Evolutionary conservation across 2,113 vertebrate genomes (phyloP), one percentile per base, ranked within the genome.

Genomic region (Brienomyrus brachyistius): DNA sequence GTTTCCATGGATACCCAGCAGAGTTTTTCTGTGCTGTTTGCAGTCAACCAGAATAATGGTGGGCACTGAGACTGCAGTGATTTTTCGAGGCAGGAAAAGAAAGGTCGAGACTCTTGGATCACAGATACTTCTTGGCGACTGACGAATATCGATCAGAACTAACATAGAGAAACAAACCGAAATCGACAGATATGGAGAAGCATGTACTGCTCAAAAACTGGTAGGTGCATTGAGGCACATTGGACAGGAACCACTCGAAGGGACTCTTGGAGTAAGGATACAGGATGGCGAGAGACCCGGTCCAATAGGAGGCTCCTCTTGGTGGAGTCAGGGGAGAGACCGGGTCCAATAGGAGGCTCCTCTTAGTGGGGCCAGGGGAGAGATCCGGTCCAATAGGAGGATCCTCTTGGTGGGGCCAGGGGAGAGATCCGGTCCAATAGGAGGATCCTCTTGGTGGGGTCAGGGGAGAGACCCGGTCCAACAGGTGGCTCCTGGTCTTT

Each of bases 401-500:
- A 43, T 47, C 80, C 62, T 43, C 74, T 43, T 17, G 40, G 40
- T 43, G 27, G 45, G 17, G 10, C 6, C 21, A 31, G 62, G 13
- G 48, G 3, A 23, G 8, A 31, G 43, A 83, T 21, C 35, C 17
- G 70, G 23, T 23, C 66, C n/a, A 51, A 2, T 8, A 21, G 70
- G 21, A 54, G 51, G 3, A 43, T 23, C 80, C 62, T 21, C 74
- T 43, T 17, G 40, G 40, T 83, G 35, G 9, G 4, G 19, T n/a
- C 19, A 27, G n/a, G 86, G 90, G 82, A 59, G 90, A 89, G 91
- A 92, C 62, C 27, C 47, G 91, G 89, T 66, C 82, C 4, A 86
- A 93, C 93, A 94, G 93, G 91, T 94, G 94, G 92, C 92, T 90
- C n/a, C 43, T 84, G 43, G 82, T 84, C 82, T 88, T 91, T 93